phyloP scores from a whole-genome alignment of 2,888 invertebrate genomes.

The Reticulitermes lucifugus region DNA sequence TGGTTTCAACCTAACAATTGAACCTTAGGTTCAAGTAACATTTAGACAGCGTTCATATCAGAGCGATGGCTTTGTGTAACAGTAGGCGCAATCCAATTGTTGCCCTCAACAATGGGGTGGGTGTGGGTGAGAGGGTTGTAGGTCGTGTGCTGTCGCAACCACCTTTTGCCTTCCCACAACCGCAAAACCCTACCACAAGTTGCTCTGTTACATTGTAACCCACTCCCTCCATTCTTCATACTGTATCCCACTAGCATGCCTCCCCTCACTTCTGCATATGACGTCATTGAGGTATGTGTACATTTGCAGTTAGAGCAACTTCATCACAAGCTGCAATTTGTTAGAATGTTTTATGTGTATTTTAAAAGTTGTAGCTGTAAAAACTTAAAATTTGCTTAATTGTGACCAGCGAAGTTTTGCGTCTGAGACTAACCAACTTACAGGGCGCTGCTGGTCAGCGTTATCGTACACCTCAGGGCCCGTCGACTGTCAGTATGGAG shows the following conservation, averaged over 20 bases:
- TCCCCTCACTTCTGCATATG: neutral
- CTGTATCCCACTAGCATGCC: neutral
- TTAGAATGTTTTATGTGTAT: no score
- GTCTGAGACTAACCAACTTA: no score
- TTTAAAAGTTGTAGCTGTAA: no score
- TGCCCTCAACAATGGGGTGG: constrained; percentile 29
- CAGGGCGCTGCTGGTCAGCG: no score
- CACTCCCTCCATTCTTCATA: neutral
- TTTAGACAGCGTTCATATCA: constrained; percentile 6
- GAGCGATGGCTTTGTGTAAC: neutral
- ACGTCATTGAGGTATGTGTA: neutral
- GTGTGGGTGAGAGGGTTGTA: neutral
- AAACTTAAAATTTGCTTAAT: no score
- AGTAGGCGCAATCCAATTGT: constrained; percentile 32
- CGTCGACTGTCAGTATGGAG: no score
- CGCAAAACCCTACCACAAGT: constrained; percentile 28
- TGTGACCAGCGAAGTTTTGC: no score
- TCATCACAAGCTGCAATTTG: no score
- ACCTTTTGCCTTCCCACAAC: constrained; percentile 40
- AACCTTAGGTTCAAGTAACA: constrained; percentile 9
- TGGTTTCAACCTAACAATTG: constrained; percentile 1
- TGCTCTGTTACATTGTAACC: constrained; percentile 15
- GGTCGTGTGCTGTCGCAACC: constrained; percentile 33
- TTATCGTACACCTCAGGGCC: no score
- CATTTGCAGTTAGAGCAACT: no score